phyloP scores from a whole-genome alignment of 2,113 vertebrate genomes.

The Otolemur garnettii region DNA sequence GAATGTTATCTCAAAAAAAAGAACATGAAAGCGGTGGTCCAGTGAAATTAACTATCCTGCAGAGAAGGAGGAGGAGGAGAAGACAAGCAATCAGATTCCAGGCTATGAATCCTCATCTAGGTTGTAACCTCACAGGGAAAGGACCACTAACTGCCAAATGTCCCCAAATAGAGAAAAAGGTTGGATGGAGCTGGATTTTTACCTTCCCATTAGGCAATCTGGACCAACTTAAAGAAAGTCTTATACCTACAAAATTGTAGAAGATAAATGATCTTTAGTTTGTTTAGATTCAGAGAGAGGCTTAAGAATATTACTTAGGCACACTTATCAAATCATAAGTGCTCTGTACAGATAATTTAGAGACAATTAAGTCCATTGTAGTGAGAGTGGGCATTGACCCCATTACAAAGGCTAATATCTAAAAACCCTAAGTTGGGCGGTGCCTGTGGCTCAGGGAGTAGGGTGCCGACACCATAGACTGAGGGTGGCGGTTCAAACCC shows the following conservation, averaged over 20 bases:
- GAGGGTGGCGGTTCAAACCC: too few relatives aligned
- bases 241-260: neutral
- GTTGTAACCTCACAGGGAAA: neutral
- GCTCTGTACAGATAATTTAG: neutral
- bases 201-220: neutral
- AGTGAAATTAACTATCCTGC: neutral
- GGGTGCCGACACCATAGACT: too few relatives aligned
- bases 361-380: accelerated
- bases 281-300: neutral
- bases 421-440: too few relatives aligned
- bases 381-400: accelerated
- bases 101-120: neutral
- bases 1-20: neutral
- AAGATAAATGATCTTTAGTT: neutral
- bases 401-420: neutral
- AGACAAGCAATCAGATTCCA: neutral
- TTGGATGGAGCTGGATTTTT: neutral
- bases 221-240: neutral
- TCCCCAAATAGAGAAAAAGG: neutral
- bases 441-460: too few relatives aligned
- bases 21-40: neutral
- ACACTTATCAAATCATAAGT: neutral
- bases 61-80: neutral
- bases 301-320: too few relatives aligned
- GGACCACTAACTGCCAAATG: neutral